Evolutionary conservation across 2,888 invertebrate genomes (phyloP), one percentile per base, ranked within the genome.

Genomic region (Brachynemurus nebulosus): DNA sequence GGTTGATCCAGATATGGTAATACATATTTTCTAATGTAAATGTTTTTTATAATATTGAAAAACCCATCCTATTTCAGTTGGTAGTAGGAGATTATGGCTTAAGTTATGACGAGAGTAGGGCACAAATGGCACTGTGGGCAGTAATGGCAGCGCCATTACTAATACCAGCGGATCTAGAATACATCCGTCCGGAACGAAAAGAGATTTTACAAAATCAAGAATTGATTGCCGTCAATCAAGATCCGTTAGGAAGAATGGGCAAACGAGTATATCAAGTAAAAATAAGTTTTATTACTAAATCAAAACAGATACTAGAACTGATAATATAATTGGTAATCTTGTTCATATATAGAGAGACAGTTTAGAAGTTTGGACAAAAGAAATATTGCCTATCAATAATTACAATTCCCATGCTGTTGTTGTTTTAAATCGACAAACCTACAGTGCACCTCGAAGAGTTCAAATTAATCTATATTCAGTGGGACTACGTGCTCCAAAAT

Each of bases 41-140:
- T 25, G 5, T 25, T 19, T n/a, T 5, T 19, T 23, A 18, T 12
- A 30, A 6, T 14, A 27, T 9, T 12, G 17, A n/a, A 8, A n/a
- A 16, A 21, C n/a, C 14, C 7, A 45, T 35, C 38, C 6, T 12
- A 7, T 64, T 64, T 11, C 59, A 73, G 72, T 55, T 74, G 25
- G 51, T 75, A 37, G 70, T 75, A 45, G 76, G 76, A 11, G 74
- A 76, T 59, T 71, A 61, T 52, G 74, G 72, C 0, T 58, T 76
- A 11, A 71, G 75, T 38, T 59, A 70, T 46, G 76, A 76, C 46
- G 78, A 81, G 57, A 70, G 76, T 12, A 66, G 69, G 36, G 70
- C 71, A 0, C 81, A 82, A 59, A 80, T 82, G 79, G 79, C 78
- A 0, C 64, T 81, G 39, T 82, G 82, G 82, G 68, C 78, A 0